Evolutionary conservation across 64 coral and sea anemone species (phyloP).

Genomic region (Anthopleura sola): DNA sequence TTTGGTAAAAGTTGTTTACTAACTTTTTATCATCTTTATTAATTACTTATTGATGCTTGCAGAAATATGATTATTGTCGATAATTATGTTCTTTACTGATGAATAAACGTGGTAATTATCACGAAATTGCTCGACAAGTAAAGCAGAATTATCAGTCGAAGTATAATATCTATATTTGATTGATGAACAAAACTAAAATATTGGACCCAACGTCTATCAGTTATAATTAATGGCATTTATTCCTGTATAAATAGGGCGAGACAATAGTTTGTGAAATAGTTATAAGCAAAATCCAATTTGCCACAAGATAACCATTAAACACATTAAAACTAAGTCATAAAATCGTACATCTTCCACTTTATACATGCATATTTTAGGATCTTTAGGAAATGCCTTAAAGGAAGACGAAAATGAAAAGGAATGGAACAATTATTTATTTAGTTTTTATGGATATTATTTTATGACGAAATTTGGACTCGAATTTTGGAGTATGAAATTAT

Average conservation of each 20-base stretch:
- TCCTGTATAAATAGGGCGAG: not conserved
- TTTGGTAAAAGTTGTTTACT: too few relatives aligned
- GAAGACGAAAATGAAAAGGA: not conserved
- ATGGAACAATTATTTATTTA: not conserved
- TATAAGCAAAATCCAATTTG: too few relatives aligned
- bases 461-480: not conserved
- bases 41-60: too few relatives aligned
- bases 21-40: too few relatives aligned
- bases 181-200: not conserved
- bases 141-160: not conserved
- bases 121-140: not conserved
- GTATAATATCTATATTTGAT: not conserved
- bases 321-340: too few relatives aligned
- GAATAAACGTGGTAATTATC: not conserved
- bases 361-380: not conserved
- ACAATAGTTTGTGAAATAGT: too few relatives aligned
- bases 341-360: not conserved
- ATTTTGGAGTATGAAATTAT: not conserved
- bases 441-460: not conserved
- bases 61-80: too few relatives aligned
- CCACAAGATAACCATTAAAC: too few relatives aligned
- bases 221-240: not conserved
- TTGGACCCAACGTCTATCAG: not conserved
- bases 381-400: not conserved
- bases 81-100: too few relatives aligned